A percentile compares a stretch with the other conserved stretches of the same genome.
These are phyloP conservation scores for Digitonthophagus gazella DNA, from an alignment of 2,888 invertebrate species.

Conservation along the genomic window DNA sequence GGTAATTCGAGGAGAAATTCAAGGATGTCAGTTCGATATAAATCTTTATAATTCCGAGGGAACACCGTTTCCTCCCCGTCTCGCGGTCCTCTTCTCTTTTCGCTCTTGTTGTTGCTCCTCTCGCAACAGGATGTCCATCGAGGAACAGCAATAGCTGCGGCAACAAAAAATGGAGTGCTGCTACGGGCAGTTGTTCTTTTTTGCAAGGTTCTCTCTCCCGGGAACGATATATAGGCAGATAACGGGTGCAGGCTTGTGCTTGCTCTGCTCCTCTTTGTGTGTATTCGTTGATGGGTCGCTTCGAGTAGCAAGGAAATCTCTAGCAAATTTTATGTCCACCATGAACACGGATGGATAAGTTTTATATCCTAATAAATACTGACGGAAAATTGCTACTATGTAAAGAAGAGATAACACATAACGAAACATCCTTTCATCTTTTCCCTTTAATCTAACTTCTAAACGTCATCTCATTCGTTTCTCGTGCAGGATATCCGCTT, in stretches of 20 bases:
- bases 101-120: neutral
- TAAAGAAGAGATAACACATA: neutral
- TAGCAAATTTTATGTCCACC: neutral
- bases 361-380: neutral
- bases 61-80: slow-evolving; percentile 1
- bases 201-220: neutral
- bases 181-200: neutral
- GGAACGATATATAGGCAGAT: neutral
- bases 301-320: neutral
- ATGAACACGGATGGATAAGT: neutral
- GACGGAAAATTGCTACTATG: neutral
- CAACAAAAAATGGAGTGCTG: neutral
- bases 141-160: neutral
- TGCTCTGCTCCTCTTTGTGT: neutral
- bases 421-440: neutral
- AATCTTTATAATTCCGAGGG: slow-evolving; percentile 16
- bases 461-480: neutral
- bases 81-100: neutral
- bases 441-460: neutral
- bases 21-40: slow-evolving; percentile 14
- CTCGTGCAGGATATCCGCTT: neutral
- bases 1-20: slow-evolving; percentile 16
- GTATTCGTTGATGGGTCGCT: neutral
- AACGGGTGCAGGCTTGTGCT: neutral
- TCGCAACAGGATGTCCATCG: neutral